Evolutionary conservation across 23 tunicate species (phyloP).

Genomic region (Styela clava): DNA sequence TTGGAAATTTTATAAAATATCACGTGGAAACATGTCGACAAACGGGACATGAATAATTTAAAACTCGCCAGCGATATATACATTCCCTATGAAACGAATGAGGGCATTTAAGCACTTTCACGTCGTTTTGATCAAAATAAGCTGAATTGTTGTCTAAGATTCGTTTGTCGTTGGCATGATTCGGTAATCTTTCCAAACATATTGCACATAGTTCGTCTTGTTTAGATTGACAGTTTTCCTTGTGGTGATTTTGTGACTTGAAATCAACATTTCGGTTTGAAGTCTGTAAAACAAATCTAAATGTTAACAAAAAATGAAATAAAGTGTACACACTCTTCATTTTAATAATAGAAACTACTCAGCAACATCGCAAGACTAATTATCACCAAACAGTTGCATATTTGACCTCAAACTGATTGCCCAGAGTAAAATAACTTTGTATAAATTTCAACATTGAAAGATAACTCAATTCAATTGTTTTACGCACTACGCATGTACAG

Average conservation of each 20-base stretch:
- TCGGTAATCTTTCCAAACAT: not conserved
- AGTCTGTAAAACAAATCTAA: too few species aligned
- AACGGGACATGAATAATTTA: not conserved
- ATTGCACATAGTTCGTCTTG: not conserved
- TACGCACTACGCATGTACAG: too few species aligned
- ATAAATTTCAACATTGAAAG: too few species aligned
- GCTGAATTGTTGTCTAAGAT: not conserved
- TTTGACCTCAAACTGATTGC: not conserved
- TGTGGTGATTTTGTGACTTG: not conserved
- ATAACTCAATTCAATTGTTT: too few species aligned
- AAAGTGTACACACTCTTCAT: not conserved
- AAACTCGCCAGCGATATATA: not conserved
- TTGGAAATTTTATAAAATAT: too few species aligned
- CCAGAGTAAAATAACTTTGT: too few species aligned
- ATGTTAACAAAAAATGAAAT: not conserved
- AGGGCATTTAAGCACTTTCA: not conserved
- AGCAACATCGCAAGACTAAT: not conserved
- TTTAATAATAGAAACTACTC: not conserved
- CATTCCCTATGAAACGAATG: not conserved
- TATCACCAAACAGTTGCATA: not conserved
- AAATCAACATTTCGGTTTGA: not conserved
- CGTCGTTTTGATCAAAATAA: not conserved
- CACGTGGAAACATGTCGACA: not conserved
- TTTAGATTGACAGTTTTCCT: not conserved
- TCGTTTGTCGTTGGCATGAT: not conserved